Evolutionary conservation across 2,797 vertebrate genomes (phyloP).

Genomic region (Epinephelus malabaricus): DNA sequence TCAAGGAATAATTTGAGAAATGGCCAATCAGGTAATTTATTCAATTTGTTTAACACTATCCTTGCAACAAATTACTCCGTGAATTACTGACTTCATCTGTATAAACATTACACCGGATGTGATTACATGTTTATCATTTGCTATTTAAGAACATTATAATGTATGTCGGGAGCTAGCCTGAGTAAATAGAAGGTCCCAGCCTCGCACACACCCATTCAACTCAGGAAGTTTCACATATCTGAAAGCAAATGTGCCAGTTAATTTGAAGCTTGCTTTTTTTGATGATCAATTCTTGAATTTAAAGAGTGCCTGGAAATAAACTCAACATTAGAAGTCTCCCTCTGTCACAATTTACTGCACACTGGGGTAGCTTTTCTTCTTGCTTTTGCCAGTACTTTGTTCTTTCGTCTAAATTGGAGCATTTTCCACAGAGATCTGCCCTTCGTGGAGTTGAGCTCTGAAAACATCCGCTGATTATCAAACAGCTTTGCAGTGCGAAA

Average conservation of each 20-base stretch:
- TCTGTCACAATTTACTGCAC: conserved; percentile 27
- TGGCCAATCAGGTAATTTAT: not conserved
- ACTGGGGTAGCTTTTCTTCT: conserved; percentile 24
- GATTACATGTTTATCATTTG: conserved; percentile 4
- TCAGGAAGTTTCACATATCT: conserved; percentile 17
- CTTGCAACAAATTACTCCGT: not conserved
- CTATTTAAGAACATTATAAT: conserved; percentile 11
- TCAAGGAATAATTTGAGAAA: not conserved
- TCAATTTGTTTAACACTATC: not conserved
- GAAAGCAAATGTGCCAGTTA: conserved; percentile 32
- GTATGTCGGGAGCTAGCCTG: not conserved
- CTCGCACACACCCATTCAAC: conserved; percentile 6
- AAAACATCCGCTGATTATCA: conserved; percentile 59
- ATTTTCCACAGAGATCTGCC: conserved; percentile 58
- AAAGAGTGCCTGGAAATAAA: conserved; percentile 31
- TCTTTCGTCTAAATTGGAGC: conserved; percentile 46
- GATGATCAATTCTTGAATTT: conserved; percentile 27
- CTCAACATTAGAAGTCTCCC: conserved; percentile 21
- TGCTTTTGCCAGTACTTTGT: conserved; percentile 43
- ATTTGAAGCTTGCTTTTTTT: conserved; percentile 30
- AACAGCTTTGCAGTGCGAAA: conserved; percentile 35
- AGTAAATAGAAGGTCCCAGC: not conserved
- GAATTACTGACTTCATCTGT: not conserved
- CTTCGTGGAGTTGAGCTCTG: conserved; percentile 54
- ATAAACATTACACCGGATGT: not conserved